Percentiles rank a stretch among this genome's conserved stretches.
Conservation (phyloP, 2,113 vertebrate species). For the Rhea americana region DNA sequence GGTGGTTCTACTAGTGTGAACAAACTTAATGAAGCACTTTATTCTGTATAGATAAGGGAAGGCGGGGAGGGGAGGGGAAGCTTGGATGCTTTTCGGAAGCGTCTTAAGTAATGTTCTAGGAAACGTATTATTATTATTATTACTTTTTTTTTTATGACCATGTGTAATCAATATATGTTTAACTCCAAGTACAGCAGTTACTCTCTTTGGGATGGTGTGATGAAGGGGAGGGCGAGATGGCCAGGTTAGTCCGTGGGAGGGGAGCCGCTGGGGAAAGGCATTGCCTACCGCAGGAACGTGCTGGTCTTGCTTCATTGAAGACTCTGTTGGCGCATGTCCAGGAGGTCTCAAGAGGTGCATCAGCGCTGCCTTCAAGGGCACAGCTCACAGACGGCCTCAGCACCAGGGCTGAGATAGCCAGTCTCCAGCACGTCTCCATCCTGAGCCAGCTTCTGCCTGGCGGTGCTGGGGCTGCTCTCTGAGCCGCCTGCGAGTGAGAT, state of each 20-base stretch:
- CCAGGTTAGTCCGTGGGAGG: not conserved
- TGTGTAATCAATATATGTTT: constrained; percentile 70
- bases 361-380: constrained; percentile 4
- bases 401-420: not conserved
- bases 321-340: accelerated
- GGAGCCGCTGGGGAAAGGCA: not conserved
- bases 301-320: accelerated
- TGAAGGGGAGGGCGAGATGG: constrained; percentile 30
- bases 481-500: accelerated
- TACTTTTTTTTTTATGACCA: constrained; percentile 55
- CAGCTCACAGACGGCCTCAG: not conserved
- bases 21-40: constrained; percentile 84
- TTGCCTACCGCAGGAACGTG: not conserved
- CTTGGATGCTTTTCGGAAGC: constrained; percentile 58
- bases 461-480: not conserved
- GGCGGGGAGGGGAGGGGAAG: constrained; percentile 37
- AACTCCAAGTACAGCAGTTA: constrained; percentile 65
- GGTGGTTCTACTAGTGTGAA: constrained; percentile 72
- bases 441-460: not conserved
- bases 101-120: constrained; percentile 45
- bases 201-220: constrained; percentile 58
- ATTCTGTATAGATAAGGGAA: constrained; percentile 78
- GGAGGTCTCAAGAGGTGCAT: not conserved
- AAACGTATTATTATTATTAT: constrained; percentile 48
- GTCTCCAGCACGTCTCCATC: not conserved